Evolutionary conservation across 2,113 vertebrate genomes (phyloP).

Genomic region (Centropristis striata): DNA sequence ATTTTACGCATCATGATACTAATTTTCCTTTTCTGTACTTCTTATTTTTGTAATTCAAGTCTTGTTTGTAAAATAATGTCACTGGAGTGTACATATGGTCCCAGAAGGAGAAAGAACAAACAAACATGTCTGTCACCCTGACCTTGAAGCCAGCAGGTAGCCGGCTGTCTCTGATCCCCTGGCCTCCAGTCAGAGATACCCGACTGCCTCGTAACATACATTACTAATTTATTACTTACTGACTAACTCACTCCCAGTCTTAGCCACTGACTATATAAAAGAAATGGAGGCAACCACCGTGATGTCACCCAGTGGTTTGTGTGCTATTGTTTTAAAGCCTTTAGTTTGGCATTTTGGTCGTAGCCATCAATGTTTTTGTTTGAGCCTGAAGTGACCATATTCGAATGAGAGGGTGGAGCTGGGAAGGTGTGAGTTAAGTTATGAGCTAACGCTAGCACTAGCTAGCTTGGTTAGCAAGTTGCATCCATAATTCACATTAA

Average conservation of each 20-base stretch:
- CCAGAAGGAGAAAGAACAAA: constrained; percentile 13
- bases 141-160: constrained; percentile 20
- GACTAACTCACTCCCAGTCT: neutral
- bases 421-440: too few species aligned
- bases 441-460: too few species aligned
- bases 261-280: too few species aligned
- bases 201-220: neutral
- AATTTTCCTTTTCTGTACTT: neutral
- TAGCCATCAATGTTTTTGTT: too few species aligned
- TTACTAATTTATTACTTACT: neutral
- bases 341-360: too few species aligned
- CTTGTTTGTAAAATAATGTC: neutral
- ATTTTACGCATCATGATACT: neutral
- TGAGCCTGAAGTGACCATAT: too few species aligned
- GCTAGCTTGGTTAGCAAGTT: too few species aligned
- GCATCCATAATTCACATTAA: too few species aligned
- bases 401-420: too few species aligned
- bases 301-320: too few species aligned
- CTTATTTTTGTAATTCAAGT: neutral
- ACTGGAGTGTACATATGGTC: neutral
- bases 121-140: constrained; percentile 32
- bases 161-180: constrained; percentile 21
- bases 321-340: too few species aligned
- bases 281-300: too few species aligned
- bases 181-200: neutral